Evolutionary conservation across 2,797 vertebrate genomes (phyloP), one percentile per base, ranked within the genome.

Genomic region (Sorex maritimensis): DNA sequence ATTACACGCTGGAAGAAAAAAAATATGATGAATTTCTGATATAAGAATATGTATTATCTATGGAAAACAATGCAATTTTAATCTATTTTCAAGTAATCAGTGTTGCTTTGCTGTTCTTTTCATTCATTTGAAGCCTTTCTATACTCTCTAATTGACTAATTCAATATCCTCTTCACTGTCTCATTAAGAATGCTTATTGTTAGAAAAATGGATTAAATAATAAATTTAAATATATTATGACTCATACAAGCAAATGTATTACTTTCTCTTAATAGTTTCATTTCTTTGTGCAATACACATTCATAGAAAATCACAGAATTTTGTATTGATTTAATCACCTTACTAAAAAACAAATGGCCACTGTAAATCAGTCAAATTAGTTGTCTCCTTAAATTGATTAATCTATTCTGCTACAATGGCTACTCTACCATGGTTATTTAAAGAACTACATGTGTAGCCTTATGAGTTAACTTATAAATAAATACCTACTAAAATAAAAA

Each of bases 41-140:
- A 65, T 0, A 65, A 87, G 46, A 92, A 91, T 8, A 41, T 13
- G 24, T 5, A 49, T 72, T 95, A 63, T 80, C 23, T 92, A 14
- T 89, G 65, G 24, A 82, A 93, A 41, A 82, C 7, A 94, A 81
- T 89, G 17, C 0, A 73, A 63, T 92, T 81, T 91, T 80, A 81
- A 9, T 55, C 52, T 80, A 49, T 81, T 94, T 83, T 88, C 72
- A 93, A 95, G n/a, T 74, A 82, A 71, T 67, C 46, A n/a, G 14
- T 0, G 65, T 82, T 73, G 19, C 0, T 87, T 91, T 84, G 21
- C 6, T 91, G 9, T 71, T 65, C 52, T 73, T 79, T 87, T 85
- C 28, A 30, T 24, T 93, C 10, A 75, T 81, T 92, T 90, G 15
- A 38, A 49, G 24, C 19, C 24, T 85, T 84, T 94, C 19, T 86